Conservation (phyloP, 2,797 vertebrate genomes). For the Microcaecilia unicolor region DNA sequence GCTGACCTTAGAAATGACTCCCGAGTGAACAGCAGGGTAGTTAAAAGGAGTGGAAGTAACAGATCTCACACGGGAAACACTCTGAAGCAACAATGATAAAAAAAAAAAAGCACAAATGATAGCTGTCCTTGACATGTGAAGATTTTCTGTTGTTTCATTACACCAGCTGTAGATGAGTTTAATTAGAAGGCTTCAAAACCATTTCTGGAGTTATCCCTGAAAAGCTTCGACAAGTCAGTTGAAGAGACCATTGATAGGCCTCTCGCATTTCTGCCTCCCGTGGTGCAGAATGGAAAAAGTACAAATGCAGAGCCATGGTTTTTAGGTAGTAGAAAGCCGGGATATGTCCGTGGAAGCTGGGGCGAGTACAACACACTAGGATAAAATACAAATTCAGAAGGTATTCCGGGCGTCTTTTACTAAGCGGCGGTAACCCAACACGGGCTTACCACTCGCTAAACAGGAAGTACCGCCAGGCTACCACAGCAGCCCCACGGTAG, state of each 20-base stretch:
- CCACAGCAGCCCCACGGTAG: too few relatives aligned
- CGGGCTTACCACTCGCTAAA: too few relatives aligned
- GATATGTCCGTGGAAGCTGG: too few relatives aligned
- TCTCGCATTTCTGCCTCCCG: rapidly evolving
- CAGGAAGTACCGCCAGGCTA: too few relatives aligned
- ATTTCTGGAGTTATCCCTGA: constrained; percentile 3
- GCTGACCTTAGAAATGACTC: constrained; percentile 44
- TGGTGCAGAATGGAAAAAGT: rapidly evolving
- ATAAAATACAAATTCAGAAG: too few relatives aligned
- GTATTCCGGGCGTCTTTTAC: too few relatives aligned
- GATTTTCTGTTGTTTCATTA: constrained; percentile 22
- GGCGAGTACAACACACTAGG: too few relatives aligned
- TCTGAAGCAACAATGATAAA: constrained; percentile 12
- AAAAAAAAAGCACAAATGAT: constrained; percentile 13
- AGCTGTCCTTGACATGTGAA: constrained; percentile 20
- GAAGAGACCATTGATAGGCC: neutral
- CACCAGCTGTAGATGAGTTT: constrained; percentile 17
- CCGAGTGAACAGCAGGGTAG: constrained; percentile 30
- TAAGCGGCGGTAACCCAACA: too few relatives aligned
- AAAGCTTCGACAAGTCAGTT: neutral
- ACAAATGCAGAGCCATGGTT: neutral
- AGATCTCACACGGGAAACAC: constrained; percentile 7
- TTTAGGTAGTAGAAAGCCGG: neutral
- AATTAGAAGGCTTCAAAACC: constrained; percentile 18
- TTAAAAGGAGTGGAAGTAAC: constrained; percentile 35